Conservation (phyloP, 2,888 invertebrate genomes). For the Acanthosepion esculentum region DNA sequence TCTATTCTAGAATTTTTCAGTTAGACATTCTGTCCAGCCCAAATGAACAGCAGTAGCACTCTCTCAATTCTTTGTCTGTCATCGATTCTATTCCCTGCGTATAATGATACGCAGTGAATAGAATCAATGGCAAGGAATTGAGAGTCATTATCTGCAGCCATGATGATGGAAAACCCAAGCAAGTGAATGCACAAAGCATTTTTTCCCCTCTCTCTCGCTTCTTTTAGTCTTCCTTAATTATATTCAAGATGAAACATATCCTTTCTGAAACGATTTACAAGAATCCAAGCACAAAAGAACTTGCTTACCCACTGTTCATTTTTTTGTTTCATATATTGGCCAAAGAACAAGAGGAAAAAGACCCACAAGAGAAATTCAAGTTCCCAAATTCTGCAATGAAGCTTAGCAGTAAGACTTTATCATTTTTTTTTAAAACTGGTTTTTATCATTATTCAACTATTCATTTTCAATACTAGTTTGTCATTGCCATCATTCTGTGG, state of each 20-base stretch:
- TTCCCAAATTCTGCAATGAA: background rate
- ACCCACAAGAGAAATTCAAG: background rate
- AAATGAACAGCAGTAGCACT: background rate
- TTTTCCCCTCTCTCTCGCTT: background rate
- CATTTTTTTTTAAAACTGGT: no score
- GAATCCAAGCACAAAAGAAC: background rate
- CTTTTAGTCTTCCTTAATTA: background rate
- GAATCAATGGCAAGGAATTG: background rate
- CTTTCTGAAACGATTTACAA: slow-evolving; percentile 5
- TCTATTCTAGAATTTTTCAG: no score
- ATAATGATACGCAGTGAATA: background rate
- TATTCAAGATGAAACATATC: background rate
- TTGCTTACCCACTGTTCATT: background rate
- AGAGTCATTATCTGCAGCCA: background rate
- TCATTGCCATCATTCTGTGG: no score
- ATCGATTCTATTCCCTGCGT: no score
- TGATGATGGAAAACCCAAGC: background rate
- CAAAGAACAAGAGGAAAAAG: background rate
- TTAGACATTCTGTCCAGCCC: background rate
- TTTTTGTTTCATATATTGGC: background rate
- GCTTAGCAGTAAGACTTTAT: no score
- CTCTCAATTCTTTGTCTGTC: no score
- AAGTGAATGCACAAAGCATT: background rate
- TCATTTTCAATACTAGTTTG: no score
- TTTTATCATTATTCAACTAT: no score